Conservation (phyloP, 2,888 invertebrate species). For the Lepidonotus clava region DNA sequence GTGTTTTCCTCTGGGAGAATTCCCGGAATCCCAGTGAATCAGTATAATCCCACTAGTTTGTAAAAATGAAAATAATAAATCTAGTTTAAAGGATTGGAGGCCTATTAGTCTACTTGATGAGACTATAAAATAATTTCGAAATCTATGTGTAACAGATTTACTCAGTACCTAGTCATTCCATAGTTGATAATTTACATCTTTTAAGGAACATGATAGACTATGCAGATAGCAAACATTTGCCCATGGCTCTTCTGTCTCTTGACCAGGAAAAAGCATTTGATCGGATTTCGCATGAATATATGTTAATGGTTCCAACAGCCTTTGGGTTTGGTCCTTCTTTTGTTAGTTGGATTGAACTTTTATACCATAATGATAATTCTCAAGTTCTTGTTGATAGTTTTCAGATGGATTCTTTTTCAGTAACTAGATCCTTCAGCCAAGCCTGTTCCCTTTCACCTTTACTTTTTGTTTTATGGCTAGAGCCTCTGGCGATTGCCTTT, state of each 20-base stretch:
- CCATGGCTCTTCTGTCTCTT: background rate
- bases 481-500: background rate
- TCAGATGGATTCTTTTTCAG: background rate
- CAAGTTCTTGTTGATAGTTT: constrained; percentile 2
- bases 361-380: background rate
- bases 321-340: constrained; percentile 36
- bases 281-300: constrained; percentile 11
- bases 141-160: background rate
- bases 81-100: too few species aligned
- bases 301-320: background rate
- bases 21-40: background rate
- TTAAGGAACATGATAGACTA: background rate
- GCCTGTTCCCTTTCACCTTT: constrained; percentile 19
- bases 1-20: background rate
- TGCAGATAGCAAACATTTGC: background rate
- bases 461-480: constrained; percentile 11
- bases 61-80: too few species aligned
- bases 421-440: background rate
- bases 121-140: constrained; percentile 50
- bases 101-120: background rate
- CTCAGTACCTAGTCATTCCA: background rate
- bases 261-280: constrained; percentile 50
- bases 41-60: background rate
- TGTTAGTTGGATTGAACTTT: background rate
- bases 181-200: background rate